Evolutionary conservation across 2,113 vertebrate species (phyloP).

Genomic region (Siniperca chuatsi): DNA sequence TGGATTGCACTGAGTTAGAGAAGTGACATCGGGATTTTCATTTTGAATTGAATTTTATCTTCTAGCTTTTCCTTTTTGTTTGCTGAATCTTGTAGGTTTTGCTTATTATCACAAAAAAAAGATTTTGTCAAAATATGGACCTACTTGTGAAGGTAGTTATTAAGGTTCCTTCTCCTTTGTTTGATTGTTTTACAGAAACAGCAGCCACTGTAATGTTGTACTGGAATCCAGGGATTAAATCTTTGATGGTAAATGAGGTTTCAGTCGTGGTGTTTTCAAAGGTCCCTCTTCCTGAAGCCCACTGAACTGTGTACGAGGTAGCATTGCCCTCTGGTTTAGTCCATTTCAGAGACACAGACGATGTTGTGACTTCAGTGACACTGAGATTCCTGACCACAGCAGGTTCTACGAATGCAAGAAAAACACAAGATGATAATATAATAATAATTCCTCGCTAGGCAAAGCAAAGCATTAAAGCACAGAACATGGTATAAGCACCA

Average conservation of each 20-base stretch:
- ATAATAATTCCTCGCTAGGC: too few relatives aligned
- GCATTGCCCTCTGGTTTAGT: constrained; percentile 33
- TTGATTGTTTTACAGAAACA: background rate
- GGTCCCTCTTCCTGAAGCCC: background rate
- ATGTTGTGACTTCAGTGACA: constrained; percentile 22
- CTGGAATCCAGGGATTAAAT: background rate
- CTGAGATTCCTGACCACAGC: constrained; percentile 14
- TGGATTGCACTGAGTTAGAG: too few relatives aligned
- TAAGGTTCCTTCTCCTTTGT: background rate
- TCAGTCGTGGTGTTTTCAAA: accelerated
- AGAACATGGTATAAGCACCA: background rate
- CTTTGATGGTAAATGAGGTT: background rate
- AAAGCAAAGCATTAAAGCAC: background rate
- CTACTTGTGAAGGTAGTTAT: constrained; percentile 27
- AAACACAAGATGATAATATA: background rate
- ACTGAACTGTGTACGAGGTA: constrained; percentile 18
- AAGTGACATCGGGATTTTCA: too few relatives aligned
- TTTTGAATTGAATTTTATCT: too few relatives aligned
- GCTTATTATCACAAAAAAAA: too few relatives aligned
- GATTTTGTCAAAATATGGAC: background rate
- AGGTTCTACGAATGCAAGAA: constrained; percentile 26
- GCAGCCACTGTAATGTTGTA: constrained; percentile 45
- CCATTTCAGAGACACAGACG: constrained; percentile 44
- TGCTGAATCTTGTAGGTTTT: too few relatives aligned
- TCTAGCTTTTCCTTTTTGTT: too few relatives aligned